Evolutionary conservation across 1,140 invertebrate species (phyloP), one percentile per base, ranked within the genome.

Genomic region (Cardiocondyla obscurior): DNA sequence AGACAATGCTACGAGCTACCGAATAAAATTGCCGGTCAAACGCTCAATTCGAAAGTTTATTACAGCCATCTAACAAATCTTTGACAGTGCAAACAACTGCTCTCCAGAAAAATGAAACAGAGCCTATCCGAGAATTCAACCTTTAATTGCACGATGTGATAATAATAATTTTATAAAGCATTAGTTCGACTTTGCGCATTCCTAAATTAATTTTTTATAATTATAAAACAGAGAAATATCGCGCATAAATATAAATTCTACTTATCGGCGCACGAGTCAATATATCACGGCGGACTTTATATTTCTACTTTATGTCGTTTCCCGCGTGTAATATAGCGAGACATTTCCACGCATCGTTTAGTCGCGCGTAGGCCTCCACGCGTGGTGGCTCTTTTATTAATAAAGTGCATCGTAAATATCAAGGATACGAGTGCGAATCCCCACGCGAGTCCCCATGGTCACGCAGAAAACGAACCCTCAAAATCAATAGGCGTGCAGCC

Each of bases 401-500:
- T 85, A 74, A 73, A 85, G 28, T 53, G 8, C 67, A 64, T 64
- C 83, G 51, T 67, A 82, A 82, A 82, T 73, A 72, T 22, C 55
- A 30, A 79, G 62, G 44, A 87, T 55, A 79, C 60, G 46, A 53
- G 49, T 10, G 49, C 19, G 69, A 67, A 25, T 53, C 74, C 64
- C 36, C 55, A 22, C 16, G 77, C 58, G 64, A 44, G 19, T n/a
- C n/a, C 28, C n/a, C n/a, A 76, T n/a, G 14, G 46, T 73, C 74
- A 81, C 42, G 83, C 69, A 86, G 85, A 79, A 90, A 90, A 89
- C 82, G 85, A 69, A 83, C 84, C 86, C 82, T 92, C 69, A 88
- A 90, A 93, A 93, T 92, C 92, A 90, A 93, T 93, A 92, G 86
- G 69, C 70, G 83, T 85, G 70, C 39, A 72, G 51, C 53, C 77